Conservation (phyloP, 1,140 invertebrate species). For the Lepidurus arcticus region DNA sequence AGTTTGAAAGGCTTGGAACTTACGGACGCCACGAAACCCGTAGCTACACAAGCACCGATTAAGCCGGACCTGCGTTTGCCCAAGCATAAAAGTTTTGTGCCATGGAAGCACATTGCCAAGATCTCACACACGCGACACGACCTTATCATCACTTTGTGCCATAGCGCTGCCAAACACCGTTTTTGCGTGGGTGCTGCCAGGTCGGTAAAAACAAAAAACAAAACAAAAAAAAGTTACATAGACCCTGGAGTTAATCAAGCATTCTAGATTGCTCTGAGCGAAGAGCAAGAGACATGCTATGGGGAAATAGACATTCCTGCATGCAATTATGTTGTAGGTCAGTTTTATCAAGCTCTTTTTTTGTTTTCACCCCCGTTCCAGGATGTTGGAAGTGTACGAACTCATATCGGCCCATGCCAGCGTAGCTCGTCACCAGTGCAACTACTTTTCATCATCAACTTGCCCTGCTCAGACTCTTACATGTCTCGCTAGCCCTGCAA, state of each 20-base stretch:
- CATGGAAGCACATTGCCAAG: slow-evolving; percentile 28
- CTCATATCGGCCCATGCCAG: not conserved
- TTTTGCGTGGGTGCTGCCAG: slow-evolving; percentile 5
- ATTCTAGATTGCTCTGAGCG: not conserved
- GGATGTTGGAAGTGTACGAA: slow-evolving; percentile 4
- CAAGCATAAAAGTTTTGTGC: slow-evolving; percentile 16
- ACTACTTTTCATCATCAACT: not conserved
- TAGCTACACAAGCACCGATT: not conserved
- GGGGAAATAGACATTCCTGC: not conserved
- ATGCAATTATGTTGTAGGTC: not conserved
- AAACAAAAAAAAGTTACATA: not conserved
- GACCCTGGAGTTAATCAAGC: not conserved
- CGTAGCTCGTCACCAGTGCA: slow-evolving; percentile 11
- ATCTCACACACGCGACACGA: slow-evolving; percentile 31
- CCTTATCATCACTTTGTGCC: slow-evolving; percentile 29
- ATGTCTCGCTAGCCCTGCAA: not conserved
- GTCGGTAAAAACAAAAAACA: not conserved
- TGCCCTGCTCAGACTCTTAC: not conserved
- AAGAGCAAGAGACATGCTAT: not conserved
- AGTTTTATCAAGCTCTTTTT: not conserved
- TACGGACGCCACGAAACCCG: not conserved
- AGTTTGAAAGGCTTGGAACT: slow-evolving; percentile 31
- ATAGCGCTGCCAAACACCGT: slow-evolving; percentile 12
- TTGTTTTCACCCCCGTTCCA: not conserved
- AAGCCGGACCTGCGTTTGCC: not conserved